Evolutionary conservation across 2,113 vertebrate genomes (phyloP).

Genomic region (Pipa parva): DNA sequence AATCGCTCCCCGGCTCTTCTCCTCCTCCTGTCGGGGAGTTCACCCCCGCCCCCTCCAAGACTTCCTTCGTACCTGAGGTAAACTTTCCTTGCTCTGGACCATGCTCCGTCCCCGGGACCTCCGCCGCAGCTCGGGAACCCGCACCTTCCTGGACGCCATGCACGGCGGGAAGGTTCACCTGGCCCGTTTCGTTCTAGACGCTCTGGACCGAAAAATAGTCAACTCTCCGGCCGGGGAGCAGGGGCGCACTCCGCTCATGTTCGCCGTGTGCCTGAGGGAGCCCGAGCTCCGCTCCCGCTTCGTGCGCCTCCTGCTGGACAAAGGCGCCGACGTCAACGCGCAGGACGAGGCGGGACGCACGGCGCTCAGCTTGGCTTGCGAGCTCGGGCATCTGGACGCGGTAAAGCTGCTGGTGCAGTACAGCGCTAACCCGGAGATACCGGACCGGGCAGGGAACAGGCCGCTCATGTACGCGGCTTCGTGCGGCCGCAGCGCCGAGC

Average conservation of each 20-base stretch:
- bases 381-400: conserved; percentile 75
- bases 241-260: conserved; percentile 80
- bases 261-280: conserved; percentile 74
- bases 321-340: conserved; percentile 77
- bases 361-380: conserved; percentile 77
- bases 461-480: conserved; percentile 81
- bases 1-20: no score
- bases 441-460: conserved; percentile 77
- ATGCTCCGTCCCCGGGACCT: conserved; percentile 86
- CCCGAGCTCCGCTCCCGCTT: conserved; percentile 68
- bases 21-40: conserved; percentile 22
- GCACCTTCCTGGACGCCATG: conserved; percentile 86
- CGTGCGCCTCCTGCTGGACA: conserved; percentile 76
- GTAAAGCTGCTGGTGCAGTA: conserved; percentile 82
- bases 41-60: background rate
- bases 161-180: conserved; percentile 79
- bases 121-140: conserved; percentile 79
- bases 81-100: background rate
- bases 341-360: conserved; percentile 78
- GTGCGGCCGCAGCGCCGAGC: conserved; percentile 74
- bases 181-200: conserved; percentile 84
- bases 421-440: conserved; percentile 77
- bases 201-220: conserved; percentile 80
- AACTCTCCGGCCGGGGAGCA: conserved; percentile 81
- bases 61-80: no score